phyloP scores from a whole-genome alignment of 2,797 vertebrate genomes.

The Molothrus aeneus region DNA sequence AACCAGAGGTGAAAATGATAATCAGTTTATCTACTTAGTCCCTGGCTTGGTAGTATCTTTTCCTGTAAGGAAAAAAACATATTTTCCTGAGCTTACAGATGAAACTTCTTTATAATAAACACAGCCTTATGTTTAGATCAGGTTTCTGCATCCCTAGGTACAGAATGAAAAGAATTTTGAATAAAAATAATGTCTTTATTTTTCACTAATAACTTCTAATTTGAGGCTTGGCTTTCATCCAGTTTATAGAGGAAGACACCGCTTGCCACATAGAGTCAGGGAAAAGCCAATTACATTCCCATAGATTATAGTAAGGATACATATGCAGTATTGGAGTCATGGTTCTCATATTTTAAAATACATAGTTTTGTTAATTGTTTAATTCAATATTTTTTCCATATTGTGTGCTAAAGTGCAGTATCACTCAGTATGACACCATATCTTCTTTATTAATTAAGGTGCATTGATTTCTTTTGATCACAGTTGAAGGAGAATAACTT shows the following conservation, averaged over 20 bases:
- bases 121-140: neutral
- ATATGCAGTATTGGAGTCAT: neutral
- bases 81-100: neutral
- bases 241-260: neutral
- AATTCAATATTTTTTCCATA: neutral
- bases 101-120: neutral
- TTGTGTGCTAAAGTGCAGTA: neutral
- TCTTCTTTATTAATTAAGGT: neutral
- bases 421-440: neutral
- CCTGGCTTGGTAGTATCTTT: neutral
- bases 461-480: neutral
- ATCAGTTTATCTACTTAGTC: neutral
- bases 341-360: neutral
- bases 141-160: neutral
- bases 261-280: neutral
- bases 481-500: conserved; percentile 9
- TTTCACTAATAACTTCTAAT: neutral
- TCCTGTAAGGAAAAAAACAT: neutral
- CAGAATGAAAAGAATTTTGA: neutral
- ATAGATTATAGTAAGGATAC: neutral
- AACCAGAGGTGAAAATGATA: neutral
- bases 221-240: neutral
- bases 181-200: neutral
- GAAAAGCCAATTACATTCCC: neutral
- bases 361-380: neutral